phyloP scores from a whole-genome alignment of 2,797 vertebrate species.

The Gymnodraco acuticeps region DNA sequence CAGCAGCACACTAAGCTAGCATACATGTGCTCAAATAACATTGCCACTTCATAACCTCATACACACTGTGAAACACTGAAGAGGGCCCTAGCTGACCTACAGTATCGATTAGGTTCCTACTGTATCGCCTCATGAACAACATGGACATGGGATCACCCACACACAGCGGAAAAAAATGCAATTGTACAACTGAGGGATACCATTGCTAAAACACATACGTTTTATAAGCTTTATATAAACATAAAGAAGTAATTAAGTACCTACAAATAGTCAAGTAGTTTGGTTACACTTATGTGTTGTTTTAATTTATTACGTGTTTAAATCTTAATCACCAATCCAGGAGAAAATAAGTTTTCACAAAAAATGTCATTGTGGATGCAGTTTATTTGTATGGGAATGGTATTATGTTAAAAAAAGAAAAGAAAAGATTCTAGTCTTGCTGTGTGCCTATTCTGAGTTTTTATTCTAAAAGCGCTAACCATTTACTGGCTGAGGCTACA shows the following conservation, averaged over 20 bases:
- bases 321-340: too few relatives aligned
- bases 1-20: slow-evolving; percentile 65
- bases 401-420: too few relatives aligned
- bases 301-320: too few relatives aligned
- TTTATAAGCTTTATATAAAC: too few relatives aligned
- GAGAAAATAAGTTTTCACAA: too few relatives aligned
- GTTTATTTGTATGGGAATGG: too few relatives aligned
- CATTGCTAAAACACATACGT: slow-evolving; percentile 17
- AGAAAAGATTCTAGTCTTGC: too few relatives aligned
- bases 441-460: too few relatives aligned
- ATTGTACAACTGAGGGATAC: slow-evolving; percentile 4
- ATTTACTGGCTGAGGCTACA: neutral
- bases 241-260: too few relatives aligned
- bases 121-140: slow-evolving; percentile 50
- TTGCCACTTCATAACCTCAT: slow-evolving; percentile 78
- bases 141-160: slow-evolving; percentile 26
- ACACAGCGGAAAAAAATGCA: slow-evolving; percentile 10
- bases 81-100: slow-evolving; percentile 38
- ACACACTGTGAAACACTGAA: slow-evolving; percentile 41
- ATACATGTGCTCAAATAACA: slow-evolving; percentile 81
- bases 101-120: slow-evolving; percentile 25
- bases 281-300: too few relatives aligned
- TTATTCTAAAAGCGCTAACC: neutral
- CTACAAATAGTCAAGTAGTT: too few relatives aligned
- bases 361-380: too few relatives aligned